A percentile compares a stretch with the other conserved stretches of the same genome.
phyloP scores from a whole-genome alignment of 2,888 invertebrate genomes.

The Helleia helle region DNA sequence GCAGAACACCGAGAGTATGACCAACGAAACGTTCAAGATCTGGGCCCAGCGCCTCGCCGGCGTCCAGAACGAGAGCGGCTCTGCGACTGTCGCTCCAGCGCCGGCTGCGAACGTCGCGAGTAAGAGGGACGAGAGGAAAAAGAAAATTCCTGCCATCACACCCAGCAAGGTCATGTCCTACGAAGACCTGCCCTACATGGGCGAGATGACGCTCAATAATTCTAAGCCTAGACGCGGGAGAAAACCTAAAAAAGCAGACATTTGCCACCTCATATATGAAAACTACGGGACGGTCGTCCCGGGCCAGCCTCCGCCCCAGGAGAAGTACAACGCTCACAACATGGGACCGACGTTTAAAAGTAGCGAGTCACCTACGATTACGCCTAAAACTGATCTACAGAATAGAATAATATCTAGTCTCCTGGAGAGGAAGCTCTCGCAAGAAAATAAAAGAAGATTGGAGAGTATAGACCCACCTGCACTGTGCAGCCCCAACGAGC shows the following conservation, averaged over 20 bases:
- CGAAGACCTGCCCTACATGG: conserved; percentile 92
- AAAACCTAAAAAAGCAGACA: conserved; percentile 94
- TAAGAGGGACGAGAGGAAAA: conserved; percentile 50
- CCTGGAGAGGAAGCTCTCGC: conserved; percentile 79
- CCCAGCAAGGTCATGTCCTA: conserved; percentile 78
- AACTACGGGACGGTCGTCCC: conserved; percentile 92
- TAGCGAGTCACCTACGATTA: conserved; percentile 29
- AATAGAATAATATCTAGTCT: conserved; percentile 80
- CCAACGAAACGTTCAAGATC: conserved; percentile 79
- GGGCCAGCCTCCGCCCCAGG: conserved; percentile 77
- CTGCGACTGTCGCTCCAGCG: conserved; percentile 35
- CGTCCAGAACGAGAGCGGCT: conserved; percentile 75
- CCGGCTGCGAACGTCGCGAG: conserved; percentile 35
- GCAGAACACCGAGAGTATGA: conserved; percentile 50
- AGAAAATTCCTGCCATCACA: conserved; percentile 52
- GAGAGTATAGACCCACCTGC: conserved; percentile 45
- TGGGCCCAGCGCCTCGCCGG: conserved; percentile 85
- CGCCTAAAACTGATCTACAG: conserved; percentile 77
- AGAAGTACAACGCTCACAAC: conserved; percentile 42
- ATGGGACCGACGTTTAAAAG: conserved; percentile 38
- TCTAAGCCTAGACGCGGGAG: conserved; percentile 89
- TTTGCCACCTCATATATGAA: conserved; percentile 92
- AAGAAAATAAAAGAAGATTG: conserved; percentile 72
- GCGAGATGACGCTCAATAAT: conserved; percentile 91
- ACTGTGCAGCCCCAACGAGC: conserved; percentile 47